phyloP scores from a whole-genome alignment of 37 sponge, comb jelly and placozoan genomes.

The Cladorhizidae sp. region DNA sequence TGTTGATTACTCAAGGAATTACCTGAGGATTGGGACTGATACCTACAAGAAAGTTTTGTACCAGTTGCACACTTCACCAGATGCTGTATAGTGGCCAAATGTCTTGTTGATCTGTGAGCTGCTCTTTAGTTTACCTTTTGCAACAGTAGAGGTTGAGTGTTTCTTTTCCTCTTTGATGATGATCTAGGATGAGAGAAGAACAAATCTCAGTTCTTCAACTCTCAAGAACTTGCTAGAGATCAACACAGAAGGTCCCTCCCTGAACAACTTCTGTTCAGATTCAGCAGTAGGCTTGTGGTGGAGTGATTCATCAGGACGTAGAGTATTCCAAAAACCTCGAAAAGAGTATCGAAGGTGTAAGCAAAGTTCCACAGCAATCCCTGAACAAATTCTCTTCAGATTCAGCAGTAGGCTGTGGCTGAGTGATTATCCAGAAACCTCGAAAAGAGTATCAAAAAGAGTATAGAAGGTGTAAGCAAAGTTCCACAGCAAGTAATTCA shows the following conservation, averaged over 20 bases:
- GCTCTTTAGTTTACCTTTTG: conserved; percentile 43
- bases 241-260: conserved; percentile 36
- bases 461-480: no score
- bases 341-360: conserved; percentile 28
- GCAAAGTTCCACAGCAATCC: no score
- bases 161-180: conserved; percentile 28
- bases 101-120: conserved; percentile 22
- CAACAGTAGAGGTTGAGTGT: conserved; percentile 22
- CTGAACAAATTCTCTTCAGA: no score
- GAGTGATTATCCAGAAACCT: no score
- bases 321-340: conserved; percentile 26
- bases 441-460: no score
- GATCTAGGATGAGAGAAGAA: conserved; percentile 13
- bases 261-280: no score
- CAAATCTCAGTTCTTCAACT: conserved; percentile 12
- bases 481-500: no score
- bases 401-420: no score
- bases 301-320: conserved; percentile 22
- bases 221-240: conserved; percentile 42
- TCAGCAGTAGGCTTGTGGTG: conserved; percentile 20
- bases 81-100: conserved; percentile 57
- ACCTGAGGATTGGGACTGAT: conserved; percentile 14
- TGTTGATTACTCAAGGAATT: conserved; percentile 32
- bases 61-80: no score
- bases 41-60: conserved; percentile 35